Percentiles rank a stretch among this genome's conserved stretches.
These are phyloP conservation scores for Vesta saturnalis DNA, from an alignment of 2,888 invertebrate genomes.

Conservation along the genomic window DNA sequence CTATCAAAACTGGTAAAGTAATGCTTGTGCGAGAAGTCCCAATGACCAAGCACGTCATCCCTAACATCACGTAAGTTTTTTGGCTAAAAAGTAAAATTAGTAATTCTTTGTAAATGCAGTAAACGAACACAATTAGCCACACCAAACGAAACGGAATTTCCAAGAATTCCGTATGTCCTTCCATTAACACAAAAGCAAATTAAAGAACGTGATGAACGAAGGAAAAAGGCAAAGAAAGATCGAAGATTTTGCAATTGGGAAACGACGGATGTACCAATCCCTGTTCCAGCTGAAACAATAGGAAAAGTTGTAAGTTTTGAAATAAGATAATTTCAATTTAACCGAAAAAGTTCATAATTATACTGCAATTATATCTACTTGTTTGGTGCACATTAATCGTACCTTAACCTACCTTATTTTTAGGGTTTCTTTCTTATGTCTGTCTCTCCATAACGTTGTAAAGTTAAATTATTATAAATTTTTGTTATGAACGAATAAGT, in stretches of 20 bases:
- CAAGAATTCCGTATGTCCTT: constrained; percentile 46
- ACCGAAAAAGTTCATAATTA: no score
- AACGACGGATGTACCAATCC: constrained; percentile 50
- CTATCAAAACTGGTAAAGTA: not conserved
- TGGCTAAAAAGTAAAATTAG: no score
- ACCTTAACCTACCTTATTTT: no score
- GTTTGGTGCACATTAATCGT: no score
- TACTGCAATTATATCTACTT: no score
- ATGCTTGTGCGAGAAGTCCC: not conserved
- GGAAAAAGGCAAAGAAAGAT: constrained; percentile 44
- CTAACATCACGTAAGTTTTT: constrained; percentile 27
- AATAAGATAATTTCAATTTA: not conserved
- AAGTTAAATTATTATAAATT: no score
- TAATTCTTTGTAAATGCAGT: no score
- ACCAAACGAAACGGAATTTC: constrained; percentile 21
- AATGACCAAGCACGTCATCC: constrained; percentile 27
- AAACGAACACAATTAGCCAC: no score
- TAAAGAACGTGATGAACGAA: constrained; percentile 43
- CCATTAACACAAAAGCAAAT: constrained; percentile 43
- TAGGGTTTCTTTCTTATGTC: no score
- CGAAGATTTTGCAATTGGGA: constrained; percentile 53
- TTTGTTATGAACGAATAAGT: no score
- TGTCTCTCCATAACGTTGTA: no score
- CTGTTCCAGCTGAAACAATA: constrained; percentile 33
- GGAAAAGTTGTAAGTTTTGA: constrained; percentile 14